Percentiles rank a stretch among this genome's conserved stretches.
These are phyloP conservation scores for Macrosiphum euphorbiae DNA, from an alignment of 2,888 invertebrate genomes.

Conservation along the genomic window DNA sequence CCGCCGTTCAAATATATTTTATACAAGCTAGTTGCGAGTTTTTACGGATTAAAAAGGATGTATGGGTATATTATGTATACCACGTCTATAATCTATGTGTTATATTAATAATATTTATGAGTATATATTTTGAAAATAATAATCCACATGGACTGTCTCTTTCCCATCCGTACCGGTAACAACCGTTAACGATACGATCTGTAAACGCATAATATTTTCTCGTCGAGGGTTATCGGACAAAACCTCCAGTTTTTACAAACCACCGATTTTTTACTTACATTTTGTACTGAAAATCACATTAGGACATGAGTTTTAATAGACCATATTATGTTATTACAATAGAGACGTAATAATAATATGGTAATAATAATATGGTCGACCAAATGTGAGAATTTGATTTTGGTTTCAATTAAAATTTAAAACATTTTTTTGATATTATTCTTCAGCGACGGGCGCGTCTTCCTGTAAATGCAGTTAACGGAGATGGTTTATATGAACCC, in stretches of 20 bases:
- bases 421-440: not conserved
- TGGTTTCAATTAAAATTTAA: not conserved
- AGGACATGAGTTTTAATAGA: not conserved
- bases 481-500: too few species aligned
- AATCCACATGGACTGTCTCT: not conserved
- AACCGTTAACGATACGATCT: not conserved
- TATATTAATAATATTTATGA: not conserved
- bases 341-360: not conserved
- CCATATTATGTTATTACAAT: not conserved
- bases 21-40: not conserved
- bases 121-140: not conserved
- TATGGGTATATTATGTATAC: not conserved
- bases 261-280: not conserved
- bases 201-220: not conserved
- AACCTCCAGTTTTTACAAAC: not conserved
- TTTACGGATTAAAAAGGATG: not conserved
- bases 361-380: not conserved
- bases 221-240: not conserved
- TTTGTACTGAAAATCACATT: not conserved
- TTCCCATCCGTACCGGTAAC: not conserved
- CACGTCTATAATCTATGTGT: not conserved
- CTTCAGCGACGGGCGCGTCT: fast-evolving
- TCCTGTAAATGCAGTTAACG: not conserved
- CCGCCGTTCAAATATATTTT: not conserved
- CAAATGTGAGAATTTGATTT: not conserved